Conservation (phyloP, 1,140 invertebrate genomes). For the Elymnias hypermnestra region DNA sequence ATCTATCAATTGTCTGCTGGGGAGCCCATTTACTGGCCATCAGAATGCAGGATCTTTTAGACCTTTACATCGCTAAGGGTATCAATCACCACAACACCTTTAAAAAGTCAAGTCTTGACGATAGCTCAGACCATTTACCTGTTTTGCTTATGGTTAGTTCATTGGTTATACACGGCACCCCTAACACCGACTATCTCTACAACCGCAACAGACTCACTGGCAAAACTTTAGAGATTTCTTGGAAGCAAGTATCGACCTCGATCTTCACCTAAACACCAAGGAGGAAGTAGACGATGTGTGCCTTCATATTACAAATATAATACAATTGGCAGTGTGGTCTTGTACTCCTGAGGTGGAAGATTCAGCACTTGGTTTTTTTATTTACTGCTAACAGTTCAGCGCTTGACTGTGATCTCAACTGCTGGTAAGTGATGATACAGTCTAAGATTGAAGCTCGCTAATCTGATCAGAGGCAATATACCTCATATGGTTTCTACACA, state of each 20-base stretch:
- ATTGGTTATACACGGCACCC: background rate
- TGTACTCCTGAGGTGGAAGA: too few species aligned
- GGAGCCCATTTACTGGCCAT: slow-evolving; percentile 25
- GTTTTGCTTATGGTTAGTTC: slow-evolving; percentile 6
- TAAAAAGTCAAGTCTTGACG: slow-evolving; percentile 12
- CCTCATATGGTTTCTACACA: too few species aligned
- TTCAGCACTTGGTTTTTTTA: too few species aligned
- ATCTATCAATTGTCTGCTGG: background rate
- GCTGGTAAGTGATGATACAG: too few species aligned
- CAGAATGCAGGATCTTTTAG: slow-evolving; percentile 21
- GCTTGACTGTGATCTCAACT: too few species aligned
- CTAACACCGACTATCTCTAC: slow-evolving; percentile 4
- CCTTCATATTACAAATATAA: slow-evolving; percentile 20
- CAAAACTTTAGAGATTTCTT: slow-evolving; percentile 4
- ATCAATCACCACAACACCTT: too few species aligned
- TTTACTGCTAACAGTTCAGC: too few species aligned
- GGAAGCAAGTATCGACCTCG: slow-evolving; percentile 5
- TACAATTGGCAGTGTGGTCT: too few species aligned
- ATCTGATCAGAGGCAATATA: too few species aligned
- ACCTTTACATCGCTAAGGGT: slow-evolving; percentile 20
- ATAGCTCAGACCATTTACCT: slow-evolving; percentile 19
- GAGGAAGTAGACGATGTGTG: slow-evolving; percentile 18
- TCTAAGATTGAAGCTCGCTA: too few species aligned
- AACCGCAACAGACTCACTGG: slow-evolving; percentile 24
- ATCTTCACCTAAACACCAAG: slow-evolving; percentile 17